Evolutionary conservation across 2,888 invertebrate genomes (phyloP), one percentile per base, ranked within the genome.

Genomic region (Apomyelois bistriatella): DNA sequence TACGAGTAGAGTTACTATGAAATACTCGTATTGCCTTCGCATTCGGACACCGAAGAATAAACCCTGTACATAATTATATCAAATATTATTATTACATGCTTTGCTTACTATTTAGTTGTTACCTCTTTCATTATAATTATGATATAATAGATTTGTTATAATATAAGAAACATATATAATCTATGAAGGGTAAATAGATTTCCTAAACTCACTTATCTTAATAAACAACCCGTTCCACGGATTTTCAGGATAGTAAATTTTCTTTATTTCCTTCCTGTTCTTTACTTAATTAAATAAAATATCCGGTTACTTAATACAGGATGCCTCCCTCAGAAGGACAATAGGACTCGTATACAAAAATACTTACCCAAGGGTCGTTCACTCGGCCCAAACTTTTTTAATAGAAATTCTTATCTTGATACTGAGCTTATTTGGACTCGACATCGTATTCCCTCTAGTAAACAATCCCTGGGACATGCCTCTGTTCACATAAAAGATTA

Each of bases 391-490:
- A 82, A 79, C 70, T 81, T 83, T 81, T 80, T 81, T 79, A 79
- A 82, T 82, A 79, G 70, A 76, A 75, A 72, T 68, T 74, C 76
- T 78, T 79, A 79, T 80, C 78, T 76, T 66, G 64, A 69, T 66
- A 70, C 68, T 77, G 70, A 73, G 72, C 72, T 70, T 74, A 73
- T 80, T 79, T 72, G 76, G 76, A 72, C 73, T 72, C 62, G 52
- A 62, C 58, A 61, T 64, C 69, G 64, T 65, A 62, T 69, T 70
- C 22, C 22, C 22, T 22, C 64, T 64, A 65, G 83, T 77, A 82
- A 82, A 83, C 81, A 84, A 77, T 74, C 66, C 72, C 15, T 57
- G 62, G 58, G 66, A 70, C 65, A 69, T 61, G 62, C 64, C 66
- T 61, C 62, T 60, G 66, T 66, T 61, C 70, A 63, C 66, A 72